A percentile compares a stretch with the other conserved stretches of the same genome.
These are phyloP conservation scores for Oreohelix idahoensis DNA, from an alignment of 1,140 invertebrate genomes.

Conservation along the genomic window DNA sequence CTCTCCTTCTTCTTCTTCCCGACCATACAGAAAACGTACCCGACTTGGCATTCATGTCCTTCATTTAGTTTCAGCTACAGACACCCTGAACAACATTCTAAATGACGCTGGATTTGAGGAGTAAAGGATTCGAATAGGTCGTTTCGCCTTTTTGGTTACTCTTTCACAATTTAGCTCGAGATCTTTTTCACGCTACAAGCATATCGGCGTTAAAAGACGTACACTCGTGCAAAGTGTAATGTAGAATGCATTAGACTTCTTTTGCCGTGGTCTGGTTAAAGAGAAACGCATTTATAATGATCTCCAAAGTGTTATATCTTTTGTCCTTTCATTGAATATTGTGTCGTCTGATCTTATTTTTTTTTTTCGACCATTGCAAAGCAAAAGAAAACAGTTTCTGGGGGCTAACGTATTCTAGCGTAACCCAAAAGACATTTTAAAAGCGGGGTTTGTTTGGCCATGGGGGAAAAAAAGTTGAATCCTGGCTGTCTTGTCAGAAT, in stretches of 20 bases:
- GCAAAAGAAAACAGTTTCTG: too few species aligned
- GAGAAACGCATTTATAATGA: slow-evolving; percentile 10
- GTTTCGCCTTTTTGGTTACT: slow-evolving; percentile 1
- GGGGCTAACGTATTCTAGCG: too few species aligned
- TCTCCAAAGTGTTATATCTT: background rate
- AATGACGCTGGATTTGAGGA: slow-evolving; percentile 2
- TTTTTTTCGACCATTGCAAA: too few species aligned
- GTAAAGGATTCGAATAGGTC: slow-evolving; percentile 11
- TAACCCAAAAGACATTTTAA: too few species aligned
- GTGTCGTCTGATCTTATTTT: background rate
- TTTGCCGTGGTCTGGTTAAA: background rate
- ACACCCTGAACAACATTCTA: background rate
- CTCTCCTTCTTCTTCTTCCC: background rate
- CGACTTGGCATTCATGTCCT: background rate
- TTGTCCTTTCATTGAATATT: background rate
- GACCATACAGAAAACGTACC: background rate
- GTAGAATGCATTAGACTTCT: background rate
- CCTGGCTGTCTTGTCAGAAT: too few species aligned
- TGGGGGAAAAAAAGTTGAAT: too few species aligned
- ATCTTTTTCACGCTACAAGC: background rate
- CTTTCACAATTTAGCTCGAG: background rate
- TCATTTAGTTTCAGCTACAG: background rate
- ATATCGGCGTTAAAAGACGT: background rate
- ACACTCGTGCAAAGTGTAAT: background rate
- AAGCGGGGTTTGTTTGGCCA: too few species aligned